Base-by-base conservation (phyloP, 2,113 vertebrate species). In the Empidonax alnorum region DNA sequence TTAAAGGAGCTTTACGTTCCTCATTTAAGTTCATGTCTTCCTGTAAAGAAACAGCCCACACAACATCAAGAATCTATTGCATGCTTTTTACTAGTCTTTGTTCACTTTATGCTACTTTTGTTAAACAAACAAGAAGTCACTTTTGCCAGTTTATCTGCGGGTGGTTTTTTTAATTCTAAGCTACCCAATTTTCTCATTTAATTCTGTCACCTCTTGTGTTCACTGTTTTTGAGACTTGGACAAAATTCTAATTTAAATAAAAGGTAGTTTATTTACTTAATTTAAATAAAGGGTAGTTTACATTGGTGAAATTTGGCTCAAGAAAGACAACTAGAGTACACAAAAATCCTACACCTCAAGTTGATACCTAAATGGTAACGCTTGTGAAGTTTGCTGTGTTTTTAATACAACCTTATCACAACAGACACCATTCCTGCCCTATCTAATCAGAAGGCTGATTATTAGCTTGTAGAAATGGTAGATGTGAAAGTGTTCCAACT, bases 11-110 rank as follows among this genome's bases (percentile, higher is more conserved):
- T 96, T 99, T 99, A 7, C 99, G 98, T 20, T 99, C 99, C 96
- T 99, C 99, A 28, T 99, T 99, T 87, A 99, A 97, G 97, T 99
- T 99, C 99, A 99, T 99, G 97, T 99, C 99, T 97, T 99, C 99
- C 99, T 99, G 93, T 92, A 81, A 75, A 87, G 21, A 33, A 55
- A 85, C 20, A 97, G 24, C 73, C 12, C 96, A 90, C 19, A 53
- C 10, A 46, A 31, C 46, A 37, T 88, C 62, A 96, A 37, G 6
- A 93, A 12, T 47, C 14, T 8, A 77, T 8, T 67, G 65, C 37
- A 52, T 17, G 2, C 4, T 21, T 85, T 50, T 58, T 12, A 53
- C 21, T 22, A 16, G 6, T 8, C 49, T 84, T 46, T 21, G 12
- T 6, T 68, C 53, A 35, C 61, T 55, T 56, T 16, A 53, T 46